Percentiles rank a stretch among this genome's conserved stretches.
These are phyloP conservation scores for Apostichopus japonicus DNA, from an alignment of 35 echinoderm and acorn worm species.

Conservation along the genomic window DNA sequence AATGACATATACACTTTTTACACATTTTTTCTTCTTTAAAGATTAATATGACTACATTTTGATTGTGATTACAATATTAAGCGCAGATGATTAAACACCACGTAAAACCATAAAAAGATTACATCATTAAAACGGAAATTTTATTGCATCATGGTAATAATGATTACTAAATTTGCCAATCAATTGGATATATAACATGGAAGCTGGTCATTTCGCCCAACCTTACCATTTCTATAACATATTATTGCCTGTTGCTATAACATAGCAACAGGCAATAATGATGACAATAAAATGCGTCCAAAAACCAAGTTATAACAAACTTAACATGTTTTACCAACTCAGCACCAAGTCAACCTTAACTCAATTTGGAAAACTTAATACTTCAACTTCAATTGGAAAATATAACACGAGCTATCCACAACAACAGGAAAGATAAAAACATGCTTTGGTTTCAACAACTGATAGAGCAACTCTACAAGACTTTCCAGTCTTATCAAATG, in stretches of 20 bases:
- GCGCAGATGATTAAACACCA: slow-evolving; percentile 31
- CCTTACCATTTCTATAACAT: no score
- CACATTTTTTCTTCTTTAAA: not conserved
- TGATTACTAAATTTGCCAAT: slow-evolving; percentile 19
- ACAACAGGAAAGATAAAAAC: no score
- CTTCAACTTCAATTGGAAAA: no score
- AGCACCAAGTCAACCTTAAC: slow-evolving; percentile 20
- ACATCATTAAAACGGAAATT: slow-evolving; percentile 18
- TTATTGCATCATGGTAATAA: slow-evolving; percentile 31
- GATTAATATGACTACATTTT: slow-evolving; percentile 1
- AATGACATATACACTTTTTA: not conserved
- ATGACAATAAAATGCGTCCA: not conserved
- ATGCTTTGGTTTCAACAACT: no score
- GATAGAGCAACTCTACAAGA: no score
- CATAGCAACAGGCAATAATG: not conserved
- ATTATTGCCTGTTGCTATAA: no score
- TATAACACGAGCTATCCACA: no score
- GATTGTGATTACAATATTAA: slow-evolving; percentile 23
- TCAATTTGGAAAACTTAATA: no score
- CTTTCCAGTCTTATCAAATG: no score
- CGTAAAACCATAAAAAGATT: slow-evolving; percentile 25
- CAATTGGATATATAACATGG: slow-evolving; percentile 16
- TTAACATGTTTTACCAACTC: not conserved
- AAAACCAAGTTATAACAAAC: not conserved
- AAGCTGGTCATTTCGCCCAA: no score